A percentile compares a stretch with the other conserved stretches of the same genome.
Conservation (phyloP, 2,797 vertebrate genomes). For the Enoplosus armatus region DNA sequence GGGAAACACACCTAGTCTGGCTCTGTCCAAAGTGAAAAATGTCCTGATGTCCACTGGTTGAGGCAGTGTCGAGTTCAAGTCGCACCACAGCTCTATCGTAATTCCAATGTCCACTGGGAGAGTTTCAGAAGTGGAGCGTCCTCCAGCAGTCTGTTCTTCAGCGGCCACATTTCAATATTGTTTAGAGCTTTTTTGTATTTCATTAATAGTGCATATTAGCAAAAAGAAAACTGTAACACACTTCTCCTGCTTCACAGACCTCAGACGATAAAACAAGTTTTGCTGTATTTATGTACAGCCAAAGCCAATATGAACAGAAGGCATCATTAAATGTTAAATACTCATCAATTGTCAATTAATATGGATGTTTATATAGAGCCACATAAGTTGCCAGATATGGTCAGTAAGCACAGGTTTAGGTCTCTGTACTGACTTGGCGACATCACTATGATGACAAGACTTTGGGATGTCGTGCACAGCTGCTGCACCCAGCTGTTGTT, state of each 20-base stretch:
- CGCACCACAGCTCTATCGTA: background rate
- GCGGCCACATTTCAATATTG: background rate
- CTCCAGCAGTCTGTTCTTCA: background rate
- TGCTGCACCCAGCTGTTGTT: background rate
- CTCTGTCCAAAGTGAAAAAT: background rate
- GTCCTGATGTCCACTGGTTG: conserved; percentile 1
- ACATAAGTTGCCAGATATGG: background rate
- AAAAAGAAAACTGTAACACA: background rate
- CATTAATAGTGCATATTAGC: background rate
- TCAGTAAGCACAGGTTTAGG: background rate
- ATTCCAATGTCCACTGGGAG: background rate
- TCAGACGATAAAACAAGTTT: background rate
- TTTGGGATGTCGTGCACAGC: background rate
- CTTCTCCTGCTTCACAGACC: background rate
- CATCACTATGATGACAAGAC: background rate
- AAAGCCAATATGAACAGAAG: background rate
- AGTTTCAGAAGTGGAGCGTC: background rate
- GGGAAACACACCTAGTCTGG: no score
- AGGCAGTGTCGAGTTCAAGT: background rate
- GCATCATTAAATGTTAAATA: background rate
- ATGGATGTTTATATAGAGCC: no score
- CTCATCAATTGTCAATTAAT: background rate
- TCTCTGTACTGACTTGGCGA: background rate
- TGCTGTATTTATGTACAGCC: background rate
- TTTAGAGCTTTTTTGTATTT: background rate